phyloP scores from a whole-genome alignment of 2,888 invertebrate genomes.

The Nemurella pictetii region DNA sequence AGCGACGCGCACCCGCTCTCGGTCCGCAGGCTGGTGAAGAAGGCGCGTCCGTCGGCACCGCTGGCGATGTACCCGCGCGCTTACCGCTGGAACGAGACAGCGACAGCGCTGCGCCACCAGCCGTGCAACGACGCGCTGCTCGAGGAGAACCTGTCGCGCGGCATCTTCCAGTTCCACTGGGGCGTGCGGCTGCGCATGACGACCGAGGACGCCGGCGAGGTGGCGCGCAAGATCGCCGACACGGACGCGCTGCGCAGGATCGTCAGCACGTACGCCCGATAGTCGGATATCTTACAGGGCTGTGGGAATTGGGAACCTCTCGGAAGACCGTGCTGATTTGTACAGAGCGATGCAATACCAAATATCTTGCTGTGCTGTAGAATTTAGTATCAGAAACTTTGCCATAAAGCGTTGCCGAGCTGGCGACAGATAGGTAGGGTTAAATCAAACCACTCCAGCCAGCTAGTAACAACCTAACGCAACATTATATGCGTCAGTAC shows the following conservation, averaged over 20 bases:
- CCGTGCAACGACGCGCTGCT: constrained; percentile 41
- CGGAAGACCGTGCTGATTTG: too few relatives aligned
- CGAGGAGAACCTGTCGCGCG: background rate
- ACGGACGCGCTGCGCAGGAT: background rate
- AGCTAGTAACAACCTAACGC: too few relatives aligned
- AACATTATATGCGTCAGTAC: too few relatives aligned
- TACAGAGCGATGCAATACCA: too few relatives aligned
- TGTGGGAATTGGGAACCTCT: too few relatives aligned
- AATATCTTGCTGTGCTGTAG: too few relatives aligned
- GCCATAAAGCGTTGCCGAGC: too few relatives aligned
- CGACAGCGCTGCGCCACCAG: constrained; percentile 50
- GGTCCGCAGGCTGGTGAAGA: constrained; percentile 52
- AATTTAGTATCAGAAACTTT: too few relatives aligned
- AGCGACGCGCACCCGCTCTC: background rate
- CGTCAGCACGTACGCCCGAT: background rate
- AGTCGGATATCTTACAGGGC: too few relatives aligned
- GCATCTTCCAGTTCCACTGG: constrained; percentile 7
- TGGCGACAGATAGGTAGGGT: too few relatives aligned
- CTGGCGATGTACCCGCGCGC: constrained; percentile 46
- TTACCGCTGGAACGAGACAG: constrained; percentile 51
- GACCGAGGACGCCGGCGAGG: background rate
- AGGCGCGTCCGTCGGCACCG: constrained; percentile 52
- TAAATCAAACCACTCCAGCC: too few relatives aligned
- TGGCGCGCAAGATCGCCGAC: background rate
- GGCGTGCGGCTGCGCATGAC: constrained; percentile 2